phyloP scores from a whole-genome alignment of 2,888 invertebrate genomes.

The Eustalomyia histrio region DNA sequence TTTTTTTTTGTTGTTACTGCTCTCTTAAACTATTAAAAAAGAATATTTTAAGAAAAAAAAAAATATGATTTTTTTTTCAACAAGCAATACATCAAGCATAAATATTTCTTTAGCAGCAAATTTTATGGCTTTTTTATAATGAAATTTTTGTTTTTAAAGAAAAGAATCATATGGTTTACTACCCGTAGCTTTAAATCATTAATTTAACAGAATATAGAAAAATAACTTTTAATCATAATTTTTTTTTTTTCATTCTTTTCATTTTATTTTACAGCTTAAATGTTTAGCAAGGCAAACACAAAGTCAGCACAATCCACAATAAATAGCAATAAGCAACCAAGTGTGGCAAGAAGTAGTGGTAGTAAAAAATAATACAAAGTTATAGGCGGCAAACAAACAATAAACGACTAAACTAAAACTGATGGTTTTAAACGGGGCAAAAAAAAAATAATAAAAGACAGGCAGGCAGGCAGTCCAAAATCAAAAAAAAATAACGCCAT shows the following conservation, averaged over 20 bases:
- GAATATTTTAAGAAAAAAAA: conserved; percentile 19
- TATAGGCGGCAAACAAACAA: conserved; percentile 28
- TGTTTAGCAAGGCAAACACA: conserved; percentile 10
- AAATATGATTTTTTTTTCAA: neutral
- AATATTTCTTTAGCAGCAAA: neutral
- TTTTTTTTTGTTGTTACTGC: neutral
- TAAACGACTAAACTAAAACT: conserved; percentile 19
- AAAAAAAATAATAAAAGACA: conserved; percentile 4
- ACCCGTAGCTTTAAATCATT: conserved; percentile 61
- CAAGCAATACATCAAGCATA: conserved; percentile 45
- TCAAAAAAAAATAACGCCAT: neutral
- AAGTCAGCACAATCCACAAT: neutral
- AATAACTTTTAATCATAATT: conserved; percentile 49
- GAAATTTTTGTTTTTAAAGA: neutral
- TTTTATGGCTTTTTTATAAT: conserved; percentile 29
- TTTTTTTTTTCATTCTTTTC: neutral
- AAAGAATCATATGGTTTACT: conserved; percentile 55
- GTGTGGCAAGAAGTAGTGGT: conserved; percentile 57
- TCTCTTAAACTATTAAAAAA: neutral
- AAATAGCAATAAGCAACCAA: conserved; percentile 44
- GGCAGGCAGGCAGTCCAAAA: neutral
- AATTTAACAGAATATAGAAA: conserved; percentile 48
- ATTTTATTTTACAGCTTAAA: neutral
- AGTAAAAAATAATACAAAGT: neutral
- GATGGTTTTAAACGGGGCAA: conserved; percentile 10